Percentiles rank a stretch among this genome's conserved stretches.
phyloP scores from a whole-genome alignment of 2,797 vertebrate species.

The Poecile montanus region DNA sequence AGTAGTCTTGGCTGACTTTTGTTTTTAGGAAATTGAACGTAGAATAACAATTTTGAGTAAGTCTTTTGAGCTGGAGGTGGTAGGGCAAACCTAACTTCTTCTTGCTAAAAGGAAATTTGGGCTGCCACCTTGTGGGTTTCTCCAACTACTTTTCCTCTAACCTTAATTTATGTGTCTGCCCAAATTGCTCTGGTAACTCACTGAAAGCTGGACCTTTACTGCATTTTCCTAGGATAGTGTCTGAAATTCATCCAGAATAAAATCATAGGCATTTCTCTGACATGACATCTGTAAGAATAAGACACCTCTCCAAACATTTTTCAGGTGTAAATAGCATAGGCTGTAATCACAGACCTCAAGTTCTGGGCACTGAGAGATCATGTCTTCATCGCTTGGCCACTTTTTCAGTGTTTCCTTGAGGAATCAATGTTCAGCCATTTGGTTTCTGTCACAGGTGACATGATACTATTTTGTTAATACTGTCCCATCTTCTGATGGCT shows the following conservation, averaged over 20 bases:
- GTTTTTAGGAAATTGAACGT: background rate
- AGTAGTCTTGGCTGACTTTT: background rate
- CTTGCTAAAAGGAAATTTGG: background rate
- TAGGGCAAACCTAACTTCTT: background rate
- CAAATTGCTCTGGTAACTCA: background rate
- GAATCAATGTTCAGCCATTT: background rate
- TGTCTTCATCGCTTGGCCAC: background rate
- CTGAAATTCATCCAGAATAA: background rate
- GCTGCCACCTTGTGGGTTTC: background rate
- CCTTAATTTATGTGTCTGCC: background rate
- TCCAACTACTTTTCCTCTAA: background rate
- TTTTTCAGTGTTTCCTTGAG: background rate
- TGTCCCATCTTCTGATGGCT: background rate
- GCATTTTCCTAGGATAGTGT: background rate
- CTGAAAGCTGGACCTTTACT: background rate
- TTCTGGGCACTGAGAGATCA: background rate
- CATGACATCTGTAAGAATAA: background rate
- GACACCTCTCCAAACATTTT: background rate
- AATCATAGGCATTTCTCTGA: background rate
- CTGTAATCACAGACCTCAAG: background rate
- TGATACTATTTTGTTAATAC: background rate
- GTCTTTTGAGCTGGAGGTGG: background rate
- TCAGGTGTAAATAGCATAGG: background rate
- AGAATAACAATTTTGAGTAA: background rate
- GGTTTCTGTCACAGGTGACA: background rate